phyloP scores from a whole-genome alignment of 2,888 invertebrate genomes.

The Eilema caniola region DNA sequence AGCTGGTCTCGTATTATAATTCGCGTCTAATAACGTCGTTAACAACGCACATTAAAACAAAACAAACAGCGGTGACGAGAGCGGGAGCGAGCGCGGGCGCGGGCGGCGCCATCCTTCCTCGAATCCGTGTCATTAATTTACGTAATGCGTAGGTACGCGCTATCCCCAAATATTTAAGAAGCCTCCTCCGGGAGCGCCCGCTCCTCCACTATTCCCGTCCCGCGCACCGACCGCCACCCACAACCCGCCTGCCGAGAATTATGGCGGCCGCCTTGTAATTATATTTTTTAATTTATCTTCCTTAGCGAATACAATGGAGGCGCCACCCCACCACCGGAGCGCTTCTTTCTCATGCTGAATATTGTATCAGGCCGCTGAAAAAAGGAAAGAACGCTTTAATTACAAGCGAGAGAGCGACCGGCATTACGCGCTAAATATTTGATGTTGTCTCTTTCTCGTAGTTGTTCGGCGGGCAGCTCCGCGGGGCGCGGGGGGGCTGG shows the following conservation, averaged over 20 bases:
- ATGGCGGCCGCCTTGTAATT: slow-evolving; percentile 90
- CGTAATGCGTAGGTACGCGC: slow-evolving; percentile 88
- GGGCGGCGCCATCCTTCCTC: slow-evolving; percentile 86
- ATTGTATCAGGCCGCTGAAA: slow-evolving; percentile 87
- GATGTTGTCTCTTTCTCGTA: slow-evolving; percentile 83
- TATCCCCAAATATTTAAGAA: slow-evolving; percentile 88
- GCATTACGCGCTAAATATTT: slow-evolving; percentile 85
- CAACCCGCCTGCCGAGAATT: slow-evolving; percentile 85
- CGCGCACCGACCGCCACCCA: slow-evolving; percentile 67
- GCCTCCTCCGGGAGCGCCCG: slow-evolving; percentile 86
- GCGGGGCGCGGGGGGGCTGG: slow-evolving; percentile 58
- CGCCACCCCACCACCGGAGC: slow-evolving; percentile 86
- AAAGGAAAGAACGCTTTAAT: slow-evolving; percentile 87
- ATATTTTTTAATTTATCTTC: slow-evolving; percentile 91
- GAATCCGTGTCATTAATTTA: slow-evolving; percentile 88
- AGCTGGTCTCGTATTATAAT: slow-evolving; percentile 73
- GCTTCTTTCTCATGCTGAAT: slow-evolving; percentile 87
- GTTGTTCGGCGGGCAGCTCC: slow-evolving; percentile 60
- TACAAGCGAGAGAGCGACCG: slow-evolving; percentile 85
- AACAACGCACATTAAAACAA: slow-evolving; percentile 86
- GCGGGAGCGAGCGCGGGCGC: slow-evolving; percentile 64
- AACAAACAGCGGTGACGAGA: slow-evolving; percentile 78
- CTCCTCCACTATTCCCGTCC: slow-evolving; percentile 81
- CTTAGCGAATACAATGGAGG: slow-evolving; percentile 88
- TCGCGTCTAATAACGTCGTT: slow-evolving; percentile 85